Percentiles rank a stretch among this genome's conserved stretches.
phyloP scores from a whole-genome alignment of 2,888 invertebrate species.

The Diarsia brunnea region DNA sequence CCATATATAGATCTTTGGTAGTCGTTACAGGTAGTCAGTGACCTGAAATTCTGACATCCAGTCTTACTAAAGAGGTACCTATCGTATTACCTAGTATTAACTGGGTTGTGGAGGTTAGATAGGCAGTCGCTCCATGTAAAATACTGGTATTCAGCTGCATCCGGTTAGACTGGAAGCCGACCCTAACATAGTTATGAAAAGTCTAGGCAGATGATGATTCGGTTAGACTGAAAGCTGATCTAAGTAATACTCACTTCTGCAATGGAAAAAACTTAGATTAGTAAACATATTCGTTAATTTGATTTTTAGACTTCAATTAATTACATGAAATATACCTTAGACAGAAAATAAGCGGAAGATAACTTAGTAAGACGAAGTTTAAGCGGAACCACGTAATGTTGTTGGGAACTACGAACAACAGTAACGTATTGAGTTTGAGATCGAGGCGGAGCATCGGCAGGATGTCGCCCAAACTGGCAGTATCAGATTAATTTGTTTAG shows the following conservation, averaged over 20 bases:
- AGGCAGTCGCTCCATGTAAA: too few species aligned
- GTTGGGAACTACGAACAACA: conserved; percentile 55
- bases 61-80: too few species aligned
- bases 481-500: conserved; percentile 28
- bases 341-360: conserved; percentile 28
- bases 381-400: conserved; percentile 49
- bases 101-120: too few species aligned
- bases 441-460: conserved; percentile 26
- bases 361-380: conserved; percentile 49
- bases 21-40: too few species aligned
- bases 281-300: background rate
- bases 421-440: conserved; percentile 55
- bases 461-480: conserved; percentile 27
- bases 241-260: background rate
- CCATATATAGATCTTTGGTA: too few species aligned
- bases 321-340: background rate
- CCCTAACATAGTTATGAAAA: too few species aligned
- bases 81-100: too few species aligned
- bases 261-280: background rate
- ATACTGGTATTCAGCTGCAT: too few species aligned
- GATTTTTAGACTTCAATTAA: too few species aligned
- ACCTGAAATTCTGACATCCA: too few species aligned
- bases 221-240: background rate
- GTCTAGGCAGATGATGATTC: too few species aligned
- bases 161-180: too few species aligned